A percentile compares a stretch with the other conserved stretches of the same genome.
Conservation (phyloP, 2,113 vertebrate genomes). For the Struthidea cinerea region DNA sequence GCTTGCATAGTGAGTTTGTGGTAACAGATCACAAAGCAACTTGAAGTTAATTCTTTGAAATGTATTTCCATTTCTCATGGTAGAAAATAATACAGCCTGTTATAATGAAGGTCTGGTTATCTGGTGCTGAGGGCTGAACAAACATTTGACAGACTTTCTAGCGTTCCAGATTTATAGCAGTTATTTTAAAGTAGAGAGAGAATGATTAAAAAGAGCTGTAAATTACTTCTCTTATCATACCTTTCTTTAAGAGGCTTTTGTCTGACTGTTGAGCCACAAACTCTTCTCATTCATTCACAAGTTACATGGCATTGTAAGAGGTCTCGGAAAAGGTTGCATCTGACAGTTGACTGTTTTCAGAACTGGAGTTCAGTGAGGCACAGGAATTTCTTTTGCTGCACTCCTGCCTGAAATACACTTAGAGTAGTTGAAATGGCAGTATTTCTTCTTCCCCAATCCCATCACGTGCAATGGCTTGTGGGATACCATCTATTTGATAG, state of each 20-base stretch:
- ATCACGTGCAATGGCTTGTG: not conserved
- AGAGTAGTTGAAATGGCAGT: not conserved
- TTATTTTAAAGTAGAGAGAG: not conserved
- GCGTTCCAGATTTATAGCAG: not conserved
- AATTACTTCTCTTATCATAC: not conserved
- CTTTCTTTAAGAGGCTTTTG: not conserved
- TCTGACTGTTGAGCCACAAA: not conserved
- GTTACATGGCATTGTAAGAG: not conserved
- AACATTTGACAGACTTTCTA: not conserved
- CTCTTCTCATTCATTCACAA: not conserved
- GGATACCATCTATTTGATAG: not conserved
- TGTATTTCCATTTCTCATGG: not conserved
- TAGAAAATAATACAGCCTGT: not conserved
- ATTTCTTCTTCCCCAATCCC: not conserved
- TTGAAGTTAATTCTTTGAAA: not conserved
- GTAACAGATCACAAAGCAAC: not conserved
- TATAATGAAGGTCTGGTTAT: rapidly evolving
- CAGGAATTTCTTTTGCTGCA: not conserved
- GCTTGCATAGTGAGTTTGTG: not conserved
- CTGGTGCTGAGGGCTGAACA: not conserved
- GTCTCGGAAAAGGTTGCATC: not conserved
- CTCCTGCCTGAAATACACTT: not conserved
- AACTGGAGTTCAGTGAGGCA: not conserved
- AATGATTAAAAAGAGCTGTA: not conserved
- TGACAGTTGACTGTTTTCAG: not conserved